Base-by-base conservation (phyloP, 2,888 invertebrate species). In the Pandemis cinnamomeana region DNA sequence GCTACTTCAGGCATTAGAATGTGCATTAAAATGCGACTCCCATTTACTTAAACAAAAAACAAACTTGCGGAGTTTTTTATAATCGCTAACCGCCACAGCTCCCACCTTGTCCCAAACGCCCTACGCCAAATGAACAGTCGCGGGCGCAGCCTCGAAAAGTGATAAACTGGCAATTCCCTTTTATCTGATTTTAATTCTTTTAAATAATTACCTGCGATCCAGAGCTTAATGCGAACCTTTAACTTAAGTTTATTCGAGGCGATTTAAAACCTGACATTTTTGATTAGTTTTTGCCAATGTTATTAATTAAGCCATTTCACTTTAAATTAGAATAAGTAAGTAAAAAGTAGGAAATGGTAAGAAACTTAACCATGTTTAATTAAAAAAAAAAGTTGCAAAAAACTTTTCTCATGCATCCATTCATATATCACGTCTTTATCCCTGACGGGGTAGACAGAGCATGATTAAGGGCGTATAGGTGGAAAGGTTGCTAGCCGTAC, bases 161-260 rank as follows among this genome's bases (percentile, higher is more conserved):
- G 83, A 83, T 84, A 83, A 84, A 80, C 78, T 53, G 72, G 71
- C 77, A 75, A 77, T 77, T 68, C 76, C 11, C 11, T n/a, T 68
- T 78, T 80, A 83, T 84, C 84, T 78, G 84, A 83, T 84, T 78
- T 76, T 78, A 77, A 78, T 77, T 78, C 78, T 76, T 72, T 78
- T 72, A 77, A 77, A 77, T 78, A 78, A 78, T 78, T 78, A 77
- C 77, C 72, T 69, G 72, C 51, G 41, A 41, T 48, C 71, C 61
- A 69, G 68, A 61, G 64, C 73, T 74, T 75, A 73, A 76, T 73
- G 71, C 27, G 27, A 36, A 27, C 61, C 46, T 63, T 75, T 70
- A 71, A 63, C 72, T 58, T 42, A 48, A 46, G 66, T 76, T 76
- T 76, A 76, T 74, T 58, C 64, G 63, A 51, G n/a, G 27, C 67